These are phyloP conservation scores for Mesopsocus fuscifrons DNA, from an alignment of 2,888 invertebrate genomes.

Conservation along the genomic window DNA sequence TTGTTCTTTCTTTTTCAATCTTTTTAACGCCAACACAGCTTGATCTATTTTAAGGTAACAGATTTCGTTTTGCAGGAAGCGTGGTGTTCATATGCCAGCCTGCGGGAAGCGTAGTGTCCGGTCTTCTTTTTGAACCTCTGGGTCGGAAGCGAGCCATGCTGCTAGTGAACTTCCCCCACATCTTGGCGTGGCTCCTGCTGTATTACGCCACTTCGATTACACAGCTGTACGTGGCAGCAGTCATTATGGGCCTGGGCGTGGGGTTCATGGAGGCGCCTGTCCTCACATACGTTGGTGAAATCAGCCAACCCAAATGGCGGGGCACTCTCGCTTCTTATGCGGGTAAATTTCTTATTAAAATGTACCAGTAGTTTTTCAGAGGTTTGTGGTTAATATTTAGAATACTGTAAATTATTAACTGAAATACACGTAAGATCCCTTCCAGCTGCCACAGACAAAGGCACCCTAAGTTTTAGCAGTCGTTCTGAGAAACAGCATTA, in stretches of 20 bases:
- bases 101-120: slow-evolving; percentile 35
- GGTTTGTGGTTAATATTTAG: too few species aligned
- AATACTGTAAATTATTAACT: too few species aligned
- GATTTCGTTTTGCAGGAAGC: slow-evolving; percentile 28
- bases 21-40: too few species aligned
- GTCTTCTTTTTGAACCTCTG: slow-evolving; percentile 32
- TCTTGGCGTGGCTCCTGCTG: slow-evolving; percentile 35
- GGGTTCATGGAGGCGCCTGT: slow-evolving; percentile 40
- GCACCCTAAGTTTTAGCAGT: too few species aligned
- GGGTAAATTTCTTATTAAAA: too few species aligned
- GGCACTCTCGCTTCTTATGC: slow-evolving; percentile 34
- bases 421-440: too few species aligned
- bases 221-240: slow-evolving; percentile 30
- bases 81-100: slow-evolving; percentile 36
- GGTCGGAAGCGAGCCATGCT: slow-evolving; percentile 35
- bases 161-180: slow-evolving; percentile 35
- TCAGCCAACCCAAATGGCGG: slow-evolving; percentile 33
- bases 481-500: too few species aligned
- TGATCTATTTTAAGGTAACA: too few species aligned
- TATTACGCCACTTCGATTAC: slow-evolving; percentile 30
- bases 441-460: too few species aligned
- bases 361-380: too few species aligned
- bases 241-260: slow-evolving; percentile 34
- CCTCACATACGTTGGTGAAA: slow-evolving; percentile 39
- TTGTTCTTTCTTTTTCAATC: too few species aligned